Base-by-base conservation (phyloP, 2,888 invertebrate species). In the Drosophila fungiperda region DNA sequence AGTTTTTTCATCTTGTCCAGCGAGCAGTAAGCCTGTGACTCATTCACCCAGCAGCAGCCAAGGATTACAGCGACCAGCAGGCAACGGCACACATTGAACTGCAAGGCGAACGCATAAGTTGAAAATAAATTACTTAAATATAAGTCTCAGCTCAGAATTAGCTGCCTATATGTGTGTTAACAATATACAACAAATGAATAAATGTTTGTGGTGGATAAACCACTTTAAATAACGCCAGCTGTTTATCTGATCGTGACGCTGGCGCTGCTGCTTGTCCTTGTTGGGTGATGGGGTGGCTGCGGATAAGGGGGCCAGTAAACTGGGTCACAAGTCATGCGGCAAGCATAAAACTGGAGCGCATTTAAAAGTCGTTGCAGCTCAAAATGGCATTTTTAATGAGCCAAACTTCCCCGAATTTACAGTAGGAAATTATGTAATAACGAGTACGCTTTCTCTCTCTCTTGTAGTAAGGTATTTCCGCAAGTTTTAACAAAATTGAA, bases 1-100 rank as follows among this genome's bases (percentile, higher is more conserved):
- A 78, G 85, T 42, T 76, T 81, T 53, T 90, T 93, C 92, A 92
- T 92, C 33, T 83, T 85, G 50, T 92, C 93, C 79, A 92, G 68
- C 8, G 93, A 92, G 63, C 92, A 92, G 38, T 69, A 85, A 3
- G 84, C 88, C 12, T 80, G 73, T 5, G 84, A 71, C 38, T 72
- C 71, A 33, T 33, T 53, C 45, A 82, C 36, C 59, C 80, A 59
- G 17, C 74, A 86, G 35, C 68, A 68, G 36, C 33, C 64, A 8
- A 80, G 59, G 59, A 78, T 74, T 58, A 86, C 52, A 4, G 54
- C 58, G 36, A 90, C 15, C 62, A 87, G 57, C 49, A 62, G 45
- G 62, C 75, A 58, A 32, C 87, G 76, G 75, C 82, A 81, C 70
- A 87, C n/a, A 73, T 70, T 67, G 38, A 84, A 76, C 86, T 87